Percentiles rank a stretch among this genome's conserved stretches.
Evolutionary conservation across 2,888 invertebrate genomes (phyloP).

Genomic region (Mythimna impura): DNA sequence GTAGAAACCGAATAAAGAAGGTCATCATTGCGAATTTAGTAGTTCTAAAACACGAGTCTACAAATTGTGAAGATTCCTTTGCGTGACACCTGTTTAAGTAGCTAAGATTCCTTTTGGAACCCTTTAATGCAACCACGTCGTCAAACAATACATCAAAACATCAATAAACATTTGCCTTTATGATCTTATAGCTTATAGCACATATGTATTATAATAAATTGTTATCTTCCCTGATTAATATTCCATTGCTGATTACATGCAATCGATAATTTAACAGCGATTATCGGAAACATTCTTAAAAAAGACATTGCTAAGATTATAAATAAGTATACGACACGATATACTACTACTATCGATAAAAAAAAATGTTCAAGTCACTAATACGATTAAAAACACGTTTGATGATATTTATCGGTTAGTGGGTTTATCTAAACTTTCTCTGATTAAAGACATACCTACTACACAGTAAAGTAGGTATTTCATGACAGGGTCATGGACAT

Average conservation of each 20-base stretch:
- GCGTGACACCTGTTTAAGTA: too few species aligned
- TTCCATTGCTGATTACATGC: background rate
- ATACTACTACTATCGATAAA: background rate
- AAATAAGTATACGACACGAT: conserved; percentile 4
- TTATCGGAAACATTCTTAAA: conserved; percentile 16
- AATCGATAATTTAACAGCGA: conserved; percentile 12
- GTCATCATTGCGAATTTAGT: background rate
- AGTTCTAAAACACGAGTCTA: background rate
- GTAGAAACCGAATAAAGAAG: background rate
- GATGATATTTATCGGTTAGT: conserved; percentile 18
- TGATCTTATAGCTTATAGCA: background rate
- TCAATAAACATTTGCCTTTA: background rate
- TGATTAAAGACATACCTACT: background rate
- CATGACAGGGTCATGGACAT: background rate
- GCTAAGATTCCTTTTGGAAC: background rate
- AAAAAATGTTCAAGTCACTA: background rate
- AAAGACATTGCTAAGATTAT: conserved; percentile 14
- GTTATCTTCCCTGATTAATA: conserved; percentile 2
- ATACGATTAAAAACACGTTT: conserved; percentile 3
- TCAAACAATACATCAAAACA: conserved; percentile 1
- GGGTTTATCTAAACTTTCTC: conserved; percentile 11
- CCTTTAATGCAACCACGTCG: background rate
- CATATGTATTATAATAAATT: background rate
- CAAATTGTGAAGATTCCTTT: background rate
- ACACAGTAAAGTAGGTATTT: background rate